These are phyloP conservation scores for Oithona nana DNA, from an alignment of 2,888 invertebrate genomes.

Conservation along the genomic window DNA sequence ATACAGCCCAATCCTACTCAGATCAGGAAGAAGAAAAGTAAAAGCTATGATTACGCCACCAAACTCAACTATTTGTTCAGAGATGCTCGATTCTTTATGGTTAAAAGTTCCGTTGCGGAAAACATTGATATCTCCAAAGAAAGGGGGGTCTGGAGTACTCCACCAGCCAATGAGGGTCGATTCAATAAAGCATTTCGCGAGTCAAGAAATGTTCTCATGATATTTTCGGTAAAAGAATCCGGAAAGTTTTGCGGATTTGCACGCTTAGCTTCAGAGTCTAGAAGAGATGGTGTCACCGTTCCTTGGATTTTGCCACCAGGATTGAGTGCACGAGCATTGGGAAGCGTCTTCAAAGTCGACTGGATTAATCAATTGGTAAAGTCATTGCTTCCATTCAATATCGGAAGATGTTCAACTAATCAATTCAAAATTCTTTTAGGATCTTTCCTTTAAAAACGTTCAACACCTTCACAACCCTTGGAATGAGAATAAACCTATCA, in stretches of 20 bases:
- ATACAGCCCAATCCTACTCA: not conserved
- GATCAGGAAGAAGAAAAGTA: not conserved
- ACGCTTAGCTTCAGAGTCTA: slow-evolving; percentile 64
- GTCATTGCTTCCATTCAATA: too few relatives aligned
- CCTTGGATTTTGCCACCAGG: slow-evolving; percentile 88
- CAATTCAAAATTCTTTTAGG: too few relatives aligned
- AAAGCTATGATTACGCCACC: slow-evolving; percentile 21
- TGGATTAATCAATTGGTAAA: slow-evolving; percentile 41
- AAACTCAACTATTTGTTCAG: slow-evolving; percentile 84
- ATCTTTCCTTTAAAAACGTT: slow-evolving; percentile 75
- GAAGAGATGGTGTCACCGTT: slow-evolving; percentile 69
- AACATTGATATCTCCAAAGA: slow-evolving; percentile 85
- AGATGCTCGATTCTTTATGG: slow-evolving; percentile 81
- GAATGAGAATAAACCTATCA: slow-evolving; percentile 96
- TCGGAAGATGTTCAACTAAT: too few relatives aligned
- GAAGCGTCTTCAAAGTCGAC: slow-evolving; percentile 49
- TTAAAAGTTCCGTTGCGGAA: slow-evolving; percentile 93
- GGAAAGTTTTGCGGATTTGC: slow-evolving; percentile 53
- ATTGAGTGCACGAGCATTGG: slow-evolving; percentile 71
- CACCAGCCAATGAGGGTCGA: slow-evolving; percentile 89
- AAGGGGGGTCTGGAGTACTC: slow-evolving; percentile 91
- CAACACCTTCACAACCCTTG: slow-evolving; percentile 86
- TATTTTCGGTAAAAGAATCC: slow-evolving; percentile 76
- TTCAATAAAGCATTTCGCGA: slow-evolving; percentile 84
- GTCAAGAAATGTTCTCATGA: slow-evolving; percentile 74